Evolutionary conservation across 2,797 vertebrate genomes (phyloP).

Genomic region (Protonibea diacanthus): DNA sequence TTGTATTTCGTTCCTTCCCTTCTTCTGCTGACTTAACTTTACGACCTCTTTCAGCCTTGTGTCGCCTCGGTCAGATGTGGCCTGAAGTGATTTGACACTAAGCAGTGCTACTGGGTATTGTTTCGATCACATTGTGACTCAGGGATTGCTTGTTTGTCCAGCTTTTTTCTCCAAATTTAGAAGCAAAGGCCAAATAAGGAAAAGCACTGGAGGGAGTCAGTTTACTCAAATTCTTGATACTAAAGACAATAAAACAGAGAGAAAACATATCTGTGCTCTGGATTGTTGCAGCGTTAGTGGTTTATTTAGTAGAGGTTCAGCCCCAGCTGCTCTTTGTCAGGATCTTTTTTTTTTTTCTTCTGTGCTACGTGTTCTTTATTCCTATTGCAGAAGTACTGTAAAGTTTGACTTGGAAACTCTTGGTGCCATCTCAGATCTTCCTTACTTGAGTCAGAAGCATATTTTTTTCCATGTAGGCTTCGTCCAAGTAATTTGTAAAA

Average conservation of each 20-base stretch:
- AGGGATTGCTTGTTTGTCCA: conserved; percentile 48
- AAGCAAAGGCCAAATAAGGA: conserved; percentile 35
- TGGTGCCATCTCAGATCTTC: conserved; percentile 56
- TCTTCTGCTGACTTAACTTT: conserved; percentile 74
- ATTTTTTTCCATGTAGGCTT: conserved; percentile 36
- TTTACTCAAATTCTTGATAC: conserved; percentile 19
- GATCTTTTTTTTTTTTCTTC: not conserved
- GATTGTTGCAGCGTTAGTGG: conserved; percentile 15
- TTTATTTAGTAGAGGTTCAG: conserved; percentile 25
- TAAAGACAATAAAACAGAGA: conserved; percentile 12
- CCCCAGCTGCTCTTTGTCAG: conserved; percentile 54
- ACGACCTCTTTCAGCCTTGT: conserved; percentile 60
- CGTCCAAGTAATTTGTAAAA: conserved; percentile 62
- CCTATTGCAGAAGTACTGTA: conserved; percentile 19
- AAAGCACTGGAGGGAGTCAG: not conserved
- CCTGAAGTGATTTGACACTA: conserved; percentile 54
- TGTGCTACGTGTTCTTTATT: conserved; percentile 9
- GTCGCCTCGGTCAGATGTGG: conserved; percentile 55
- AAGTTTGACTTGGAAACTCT: conserved; percentile 53
- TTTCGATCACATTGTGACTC: conserved; percentile 55
- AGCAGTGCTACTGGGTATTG: conserved; percentile 52
- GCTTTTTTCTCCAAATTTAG: conserved; percentile 41
- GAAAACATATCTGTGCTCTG: conserved; percentile 13
- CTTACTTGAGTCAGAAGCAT: conserved; percentile 30
- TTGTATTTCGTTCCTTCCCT: conserved; percentile 66